A percentile compares a stretch with the other conserved stretches of the same genome.
Evolutionary conservation across 2,797 vertebrate genomes (phyloP).

Genomic region (Fratercula arctica): DNA sequence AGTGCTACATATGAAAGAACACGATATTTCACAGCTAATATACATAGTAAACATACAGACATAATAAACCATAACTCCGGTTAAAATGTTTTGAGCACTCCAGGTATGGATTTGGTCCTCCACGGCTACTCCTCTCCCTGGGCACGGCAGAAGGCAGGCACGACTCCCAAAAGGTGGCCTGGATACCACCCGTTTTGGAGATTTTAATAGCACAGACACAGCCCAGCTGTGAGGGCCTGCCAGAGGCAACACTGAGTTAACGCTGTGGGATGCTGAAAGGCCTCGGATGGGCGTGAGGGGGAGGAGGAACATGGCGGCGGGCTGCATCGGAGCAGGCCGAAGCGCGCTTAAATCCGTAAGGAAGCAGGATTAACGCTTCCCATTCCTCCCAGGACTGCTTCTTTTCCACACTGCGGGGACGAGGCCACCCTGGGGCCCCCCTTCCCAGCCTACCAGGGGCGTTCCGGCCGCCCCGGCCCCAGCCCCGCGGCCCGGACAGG

Average conservation of each 20-base stretch:
- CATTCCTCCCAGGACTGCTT: rapidly evolving
- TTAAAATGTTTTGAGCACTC: not conserved
- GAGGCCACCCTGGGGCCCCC: rapidly evolving
- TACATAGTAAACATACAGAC: too few relatives aligned
- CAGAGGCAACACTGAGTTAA: rapidly evolving
- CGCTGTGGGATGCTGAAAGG: not conserved
- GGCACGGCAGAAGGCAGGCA: not conserved
- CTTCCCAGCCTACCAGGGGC: rapidly evolving
- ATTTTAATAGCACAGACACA: not conserved
- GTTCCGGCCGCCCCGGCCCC: rapidly evolving
- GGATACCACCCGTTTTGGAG: rapidly evolving
- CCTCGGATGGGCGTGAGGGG: not conserved
- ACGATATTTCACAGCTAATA: not conserved
- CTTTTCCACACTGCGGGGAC: not conserved
- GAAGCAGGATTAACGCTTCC: not conserved
- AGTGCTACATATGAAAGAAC: not conserved
- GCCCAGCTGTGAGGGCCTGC: not conserved
- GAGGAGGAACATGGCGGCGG: not conserved
- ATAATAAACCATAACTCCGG: not conserved
- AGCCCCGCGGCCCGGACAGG: rapidly evolving
- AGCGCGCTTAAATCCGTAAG: not conserved
- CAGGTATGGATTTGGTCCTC: not conserved
- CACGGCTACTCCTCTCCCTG: not conserved
- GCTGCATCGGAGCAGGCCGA: not conserved
- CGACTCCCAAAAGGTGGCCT: not conserved